phyloP scores from a whole-genome alignment of 2,888 invertebrate genomes.

The Cybosia mesomella region DNA sequence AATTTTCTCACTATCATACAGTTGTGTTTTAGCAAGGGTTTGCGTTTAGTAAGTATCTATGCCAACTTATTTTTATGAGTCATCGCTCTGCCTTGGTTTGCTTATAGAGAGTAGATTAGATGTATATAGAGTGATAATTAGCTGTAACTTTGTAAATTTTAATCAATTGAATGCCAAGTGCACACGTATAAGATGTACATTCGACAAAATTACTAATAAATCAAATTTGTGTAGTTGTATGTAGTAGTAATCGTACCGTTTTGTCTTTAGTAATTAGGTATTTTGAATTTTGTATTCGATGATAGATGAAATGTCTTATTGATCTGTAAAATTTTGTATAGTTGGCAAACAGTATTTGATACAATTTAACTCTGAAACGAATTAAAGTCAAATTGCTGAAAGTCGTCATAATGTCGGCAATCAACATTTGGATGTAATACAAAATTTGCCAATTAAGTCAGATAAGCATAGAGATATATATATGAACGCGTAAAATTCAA shows the following conservation, averaged over 20 bases:
- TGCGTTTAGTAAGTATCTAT: background rate
- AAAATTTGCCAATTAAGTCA: background rate
- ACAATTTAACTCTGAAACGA: background rate
- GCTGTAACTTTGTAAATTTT: background rate
- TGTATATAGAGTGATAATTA: background rate
- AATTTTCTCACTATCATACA: too few relatives aligned
- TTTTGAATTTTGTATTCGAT: background rate
- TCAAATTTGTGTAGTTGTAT: background rate
- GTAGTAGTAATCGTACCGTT: constrained; percentile 13
- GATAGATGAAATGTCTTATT: background rate
- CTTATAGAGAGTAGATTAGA: background rate
- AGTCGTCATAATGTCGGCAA: background rate
- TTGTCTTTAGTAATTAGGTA: constrained; percentile 18
- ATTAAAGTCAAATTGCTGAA: background rate
- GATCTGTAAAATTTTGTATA: background rate
- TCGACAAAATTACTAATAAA: background rate
- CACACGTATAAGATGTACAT: constrained; percentile 3
- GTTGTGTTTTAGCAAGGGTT: background rate
- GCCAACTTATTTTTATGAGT: background rate
- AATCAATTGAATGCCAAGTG: background rate
- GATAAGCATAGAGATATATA: background rate
- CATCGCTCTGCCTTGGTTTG: background rate
- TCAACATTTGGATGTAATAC: too few relatives aligned
- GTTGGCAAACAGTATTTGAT: background rate
- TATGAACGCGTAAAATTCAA: background rate